phyloP scores from a whole-genome alignment of 2,888 invertebrate species.

The Cephus pygmeus region DNA sequence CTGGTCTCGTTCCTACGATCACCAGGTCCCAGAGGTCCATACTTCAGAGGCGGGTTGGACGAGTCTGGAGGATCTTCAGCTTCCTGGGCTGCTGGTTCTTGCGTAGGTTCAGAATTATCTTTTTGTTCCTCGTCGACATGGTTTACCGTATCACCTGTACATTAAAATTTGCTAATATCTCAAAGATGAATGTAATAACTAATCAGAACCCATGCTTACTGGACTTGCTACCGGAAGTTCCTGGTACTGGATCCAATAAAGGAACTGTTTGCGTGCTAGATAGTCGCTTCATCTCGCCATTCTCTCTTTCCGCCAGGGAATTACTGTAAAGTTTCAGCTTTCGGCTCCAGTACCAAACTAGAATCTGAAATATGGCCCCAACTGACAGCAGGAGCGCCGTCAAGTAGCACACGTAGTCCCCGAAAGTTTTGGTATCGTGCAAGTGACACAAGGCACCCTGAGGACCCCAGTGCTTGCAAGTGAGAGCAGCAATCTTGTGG shows the following conservation, averaged over 20 bases:
- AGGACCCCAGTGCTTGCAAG: constrained; percentile 67
- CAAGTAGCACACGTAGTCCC: constrained; percentile 67
- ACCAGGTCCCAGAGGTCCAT: constrained; percentile 52
- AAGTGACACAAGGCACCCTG: constrained; percentile 65
- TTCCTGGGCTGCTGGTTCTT: neutral
- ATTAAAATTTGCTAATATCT: neutral
- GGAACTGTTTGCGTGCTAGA: neutral
- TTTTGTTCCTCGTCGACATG: neutral
- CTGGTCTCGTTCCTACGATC: constrained; percentile 33
- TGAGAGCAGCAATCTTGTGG: constrained; percentile 68
- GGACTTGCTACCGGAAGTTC: neutral
- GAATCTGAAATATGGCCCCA: constrained; percentile 64
- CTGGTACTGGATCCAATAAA: neutral
- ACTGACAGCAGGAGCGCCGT: constrained; percentile 65
- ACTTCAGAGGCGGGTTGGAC: constrained; percentile 33
- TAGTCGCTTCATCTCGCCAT: neutral
- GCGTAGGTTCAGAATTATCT: neutral
- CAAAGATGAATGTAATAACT: neutral
- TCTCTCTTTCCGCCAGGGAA: neutral
- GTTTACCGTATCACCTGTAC: neutral
- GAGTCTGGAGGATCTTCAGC: neutral
- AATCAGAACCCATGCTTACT: neutral
- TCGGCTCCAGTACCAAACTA: constrained; percentile 66
- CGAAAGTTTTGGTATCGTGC: constrained; percentile 66
- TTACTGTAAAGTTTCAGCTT: constrained; percentile 61